These are phyloP conservation scores for Petrophora chlorosata DNA, from an alignment of 2,888 invertebrate species.

Conservation along the genomic window DNA sequence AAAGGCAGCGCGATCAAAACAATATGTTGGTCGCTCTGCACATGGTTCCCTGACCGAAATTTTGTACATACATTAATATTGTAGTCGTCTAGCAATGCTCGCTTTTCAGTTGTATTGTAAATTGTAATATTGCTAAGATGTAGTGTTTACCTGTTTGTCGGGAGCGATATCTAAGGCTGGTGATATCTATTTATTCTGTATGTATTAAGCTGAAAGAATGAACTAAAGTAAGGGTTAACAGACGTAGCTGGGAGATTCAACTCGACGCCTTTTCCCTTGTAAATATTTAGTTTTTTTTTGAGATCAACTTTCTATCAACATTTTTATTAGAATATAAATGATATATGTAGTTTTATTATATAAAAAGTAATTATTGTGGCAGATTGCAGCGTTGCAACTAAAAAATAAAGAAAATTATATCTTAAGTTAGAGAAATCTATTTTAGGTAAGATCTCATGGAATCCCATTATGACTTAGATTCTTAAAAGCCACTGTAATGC, in stretches of 20 bases:
- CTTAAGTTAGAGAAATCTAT: slow-evolving; percentile 10
- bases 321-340: slow-evolving; percentile 1
- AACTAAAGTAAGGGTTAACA: slow-evolving; percentile 39
- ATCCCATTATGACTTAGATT: slow-evolving; percentile 28
- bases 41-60: background rate
- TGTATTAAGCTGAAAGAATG: slow-evolving; percentile 44
- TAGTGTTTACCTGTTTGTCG: slow-evolving; percentile 26
- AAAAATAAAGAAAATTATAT: slow-evolving; percentile 4
- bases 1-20: no score
- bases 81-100: slow-evolving; percentile 45
- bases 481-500: slow-evolving; percentile 11
- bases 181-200: slow-evolving; percentile 55
- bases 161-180: slow-evolving; percentile 72
- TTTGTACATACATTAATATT: slow-evolving; percentile 1
- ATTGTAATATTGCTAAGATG: slow-evolving; percentile 32
- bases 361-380: slow-evolving; percentile 11
- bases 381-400: slow-evolving; percentile 9
- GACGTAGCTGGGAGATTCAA: slow-evolving; percentile 66
- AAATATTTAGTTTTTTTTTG: slow-evolving; percentile 35
- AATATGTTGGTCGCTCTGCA: slow-evolving; percentile 1
- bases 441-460: slow-evolving; percentile 19
- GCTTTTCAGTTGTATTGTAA: slow-evolving; percentile 37
- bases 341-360: slow-evolving; percentile 10
- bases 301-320: background rate
- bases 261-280: slow-evolving; percentile 58